Evolutionary conservation across 2,888 invertebrate species (phyloP).

Genomic region (Ophion obscuratus): DNA sequence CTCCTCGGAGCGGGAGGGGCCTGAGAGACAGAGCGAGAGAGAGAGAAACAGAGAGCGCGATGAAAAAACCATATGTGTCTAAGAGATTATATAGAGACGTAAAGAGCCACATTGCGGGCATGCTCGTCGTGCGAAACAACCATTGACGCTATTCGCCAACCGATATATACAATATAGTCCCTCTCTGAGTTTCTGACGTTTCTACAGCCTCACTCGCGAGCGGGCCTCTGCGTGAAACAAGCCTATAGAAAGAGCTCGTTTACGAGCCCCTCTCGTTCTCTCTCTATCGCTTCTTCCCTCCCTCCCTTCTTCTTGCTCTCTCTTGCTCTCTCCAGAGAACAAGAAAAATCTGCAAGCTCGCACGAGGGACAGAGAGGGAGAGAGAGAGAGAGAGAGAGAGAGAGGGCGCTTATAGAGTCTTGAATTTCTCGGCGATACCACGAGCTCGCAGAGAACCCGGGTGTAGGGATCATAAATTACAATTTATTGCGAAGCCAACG

Average conservation of each 20-base stretch:
- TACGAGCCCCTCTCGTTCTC: slow-evolving; percentile 28
- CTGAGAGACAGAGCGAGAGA: slow-evolving; percentile 18
- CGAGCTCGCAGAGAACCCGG: slow-evolving; percentile 42
- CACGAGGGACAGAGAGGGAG: slow-evolving; percentile 54
- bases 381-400: slow-evolving; percentile 63
- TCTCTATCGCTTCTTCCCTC: not conserved
- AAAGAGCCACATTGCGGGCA: slow-evolving; percentile 70
- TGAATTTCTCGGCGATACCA: slow-evolving; percentile 77
- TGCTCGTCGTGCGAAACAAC: slow-evolving; percentile 41
- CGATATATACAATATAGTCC: slow-evolving; percentile 44
- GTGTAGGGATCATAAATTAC: slow-evolving; percentile 81
- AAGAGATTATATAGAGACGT: slow-evolving; percentile 64
- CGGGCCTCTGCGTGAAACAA: slow-evolving; percentile 37
- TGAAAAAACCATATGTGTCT: slow-evolving; percentile 51
- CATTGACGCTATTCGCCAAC: slow-evolving; percentile 53
- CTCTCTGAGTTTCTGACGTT: slow-evolving; percentile 46
- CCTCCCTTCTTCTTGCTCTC: not conserved
- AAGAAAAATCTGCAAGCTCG: slow-evolving; percentile 42
- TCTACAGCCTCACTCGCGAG: slow-evolving; percentile 40
- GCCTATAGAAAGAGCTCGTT: slow-evolving; percentile 47
- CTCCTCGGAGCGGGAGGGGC: not conserved
- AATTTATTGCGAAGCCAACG: slow-evolving; percentile 81
- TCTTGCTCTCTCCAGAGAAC: slow-evolving; percentile 18
- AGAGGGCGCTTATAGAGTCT: slow-evolving; percentile 65
- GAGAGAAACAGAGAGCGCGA: slow-evolving; percentile 38